Percentiles rank a stretch among this genome's conserved stretches.
Evolutionary conservation across 1,140 invertebrate genomes (phyloP).

Genomic region (Pemphigus obesinymphae): DNA sequence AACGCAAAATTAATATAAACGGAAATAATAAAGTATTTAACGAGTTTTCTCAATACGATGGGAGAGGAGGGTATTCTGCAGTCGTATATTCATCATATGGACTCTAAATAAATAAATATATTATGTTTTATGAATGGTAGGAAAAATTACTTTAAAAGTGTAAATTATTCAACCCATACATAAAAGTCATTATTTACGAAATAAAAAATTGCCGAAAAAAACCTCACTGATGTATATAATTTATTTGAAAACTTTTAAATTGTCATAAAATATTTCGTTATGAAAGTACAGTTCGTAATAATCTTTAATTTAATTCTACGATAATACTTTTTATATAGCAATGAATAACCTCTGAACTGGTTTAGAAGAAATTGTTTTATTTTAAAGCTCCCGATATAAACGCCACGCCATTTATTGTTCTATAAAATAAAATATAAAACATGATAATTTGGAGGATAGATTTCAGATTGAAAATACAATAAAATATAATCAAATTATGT

Average conservation of each 20-base stretch:
- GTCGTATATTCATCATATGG: too few species aligned
- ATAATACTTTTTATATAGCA: neutral
- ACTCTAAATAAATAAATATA: neutral
- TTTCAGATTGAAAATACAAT: neutral
- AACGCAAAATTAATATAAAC: too few species aligned
- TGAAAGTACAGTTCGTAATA: neutral
- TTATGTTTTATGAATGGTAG: neutral
- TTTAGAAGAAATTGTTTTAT: neutral
- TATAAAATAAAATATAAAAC: too few species aligned
- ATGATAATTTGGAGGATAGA: too few species aligned
- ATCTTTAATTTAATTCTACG: neutral
- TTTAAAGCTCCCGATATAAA: neutral
- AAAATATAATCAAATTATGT: neutral
- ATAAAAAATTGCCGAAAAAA: neutral
- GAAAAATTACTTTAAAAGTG: neutral
- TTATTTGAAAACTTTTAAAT: constrained; percentile 4
- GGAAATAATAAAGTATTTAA: too few species aligned
- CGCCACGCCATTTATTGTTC: too few species aligned
- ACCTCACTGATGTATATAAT: neutral
- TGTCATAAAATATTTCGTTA: neutral
- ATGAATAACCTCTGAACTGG: neutral
- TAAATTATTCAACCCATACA: neutral
- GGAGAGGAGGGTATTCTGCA: too few species aligned
- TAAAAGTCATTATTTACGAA: neutral
- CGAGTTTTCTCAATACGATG: too few species aligned